A percentile compares a stretch with the other conserved stretches of the same genome.
Conservation (phyloP, 2,888 invertebrate genomes). For the Choristoneura rosaceana region DNA sequence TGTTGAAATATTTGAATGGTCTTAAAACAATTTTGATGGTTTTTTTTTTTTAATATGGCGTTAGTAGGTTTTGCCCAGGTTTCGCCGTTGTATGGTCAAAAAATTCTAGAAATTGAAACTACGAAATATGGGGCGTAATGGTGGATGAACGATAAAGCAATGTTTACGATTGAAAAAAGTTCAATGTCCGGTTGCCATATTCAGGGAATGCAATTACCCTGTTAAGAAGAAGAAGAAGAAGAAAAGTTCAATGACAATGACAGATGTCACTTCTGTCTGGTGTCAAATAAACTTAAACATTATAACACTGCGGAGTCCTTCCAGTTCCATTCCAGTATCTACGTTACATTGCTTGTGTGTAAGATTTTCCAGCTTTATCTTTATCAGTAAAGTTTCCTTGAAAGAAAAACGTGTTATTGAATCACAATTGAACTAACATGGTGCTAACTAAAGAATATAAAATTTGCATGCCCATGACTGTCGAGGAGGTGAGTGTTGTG, state of each 20-base stretch:
- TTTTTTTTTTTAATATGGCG: no score
- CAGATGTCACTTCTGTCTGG: background rate
- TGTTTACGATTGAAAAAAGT: no score
- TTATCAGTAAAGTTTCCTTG: conserved; percentile 19
- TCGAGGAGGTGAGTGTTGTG: conserved; percentile 91
- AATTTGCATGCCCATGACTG: conserved; percentile 96
- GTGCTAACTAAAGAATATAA: conserved; percentile 95
- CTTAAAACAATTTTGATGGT: no score
- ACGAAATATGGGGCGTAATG: no score
- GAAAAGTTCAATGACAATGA: background rate
- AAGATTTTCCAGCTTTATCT: conserved; percentile 21
- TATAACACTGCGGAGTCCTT: background rate
- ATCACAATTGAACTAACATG: conserved; percentile 79
- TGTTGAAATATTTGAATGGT: no score
- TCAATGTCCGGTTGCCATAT: no score
- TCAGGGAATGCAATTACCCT: no score
- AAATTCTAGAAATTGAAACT: no score
- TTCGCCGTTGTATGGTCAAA: no score
- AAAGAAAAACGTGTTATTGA: conserved; percentile 15
- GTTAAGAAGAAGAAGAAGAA: no score
- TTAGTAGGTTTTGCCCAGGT: no score
- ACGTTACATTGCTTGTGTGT: background rate
- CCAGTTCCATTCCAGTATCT: background rate
- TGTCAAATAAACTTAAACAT: background rate
- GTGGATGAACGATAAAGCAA: no score